These are phyloP conservation scores for Tromatobia lineatoria DNA, from an alignment of 2,888 invertebrate species.

Conservation along the genomic window DNA sequence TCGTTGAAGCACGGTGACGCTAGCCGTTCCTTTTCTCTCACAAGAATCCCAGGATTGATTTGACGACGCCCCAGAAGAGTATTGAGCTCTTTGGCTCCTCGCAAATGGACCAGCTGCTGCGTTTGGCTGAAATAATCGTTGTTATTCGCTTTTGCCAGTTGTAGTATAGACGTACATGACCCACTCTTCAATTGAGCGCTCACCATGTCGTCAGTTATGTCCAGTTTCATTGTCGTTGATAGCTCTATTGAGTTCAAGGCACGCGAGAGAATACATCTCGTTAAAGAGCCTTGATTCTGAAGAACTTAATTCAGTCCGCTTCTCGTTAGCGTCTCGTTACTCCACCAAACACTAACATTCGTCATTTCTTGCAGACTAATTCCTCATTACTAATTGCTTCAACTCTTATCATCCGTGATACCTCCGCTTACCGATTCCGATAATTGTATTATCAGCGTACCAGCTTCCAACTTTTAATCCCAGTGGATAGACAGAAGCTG, in stretches of 20 bases:
- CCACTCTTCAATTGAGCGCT: conserved; percentile 73
- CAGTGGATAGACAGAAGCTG: conserved; percentile 9
- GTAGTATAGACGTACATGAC: conserved; percentile 44
- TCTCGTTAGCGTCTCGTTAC: neutral
- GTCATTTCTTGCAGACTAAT: conserved; percentile 11
- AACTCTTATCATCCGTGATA: conserved; percentile 18
- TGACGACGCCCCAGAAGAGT: neutral
- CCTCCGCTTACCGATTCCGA: conserved; percentile 35
- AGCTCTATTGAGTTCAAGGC: conserved; percentile 79
- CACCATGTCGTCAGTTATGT: conserved; percentile 60
- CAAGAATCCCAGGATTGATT: conserved; percentile 51
- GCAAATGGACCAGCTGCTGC: neutral
- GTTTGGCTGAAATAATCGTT: conserved; percentile 49
- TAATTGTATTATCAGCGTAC: conserved; percentile 41
- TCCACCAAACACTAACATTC: neutral
- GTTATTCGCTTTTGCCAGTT: conserved; percentile 43
- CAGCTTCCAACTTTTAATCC: conserved; percentile 31
- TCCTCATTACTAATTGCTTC: conserved; percentile 46
- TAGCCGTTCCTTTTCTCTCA: conserved; percentile 2
- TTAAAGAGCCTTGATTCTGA: conserved; percentile 56
- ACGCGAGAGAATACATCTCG: conserved; percentile 45
- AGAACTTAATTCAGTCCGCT: conserved; percentile 62
- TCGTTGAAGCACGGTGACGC: conserved; percentile 2
- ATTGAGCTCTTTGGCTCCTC: neutral
- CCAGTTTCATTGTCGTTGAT: conserved; percentile 76